A percentile compares a stretch with the other conserved stretches of the same genome.
phyloP scores from a whole-genome alignment of 2,113 vertebrate genomes.

The Petaurus breviceps region DNA sequence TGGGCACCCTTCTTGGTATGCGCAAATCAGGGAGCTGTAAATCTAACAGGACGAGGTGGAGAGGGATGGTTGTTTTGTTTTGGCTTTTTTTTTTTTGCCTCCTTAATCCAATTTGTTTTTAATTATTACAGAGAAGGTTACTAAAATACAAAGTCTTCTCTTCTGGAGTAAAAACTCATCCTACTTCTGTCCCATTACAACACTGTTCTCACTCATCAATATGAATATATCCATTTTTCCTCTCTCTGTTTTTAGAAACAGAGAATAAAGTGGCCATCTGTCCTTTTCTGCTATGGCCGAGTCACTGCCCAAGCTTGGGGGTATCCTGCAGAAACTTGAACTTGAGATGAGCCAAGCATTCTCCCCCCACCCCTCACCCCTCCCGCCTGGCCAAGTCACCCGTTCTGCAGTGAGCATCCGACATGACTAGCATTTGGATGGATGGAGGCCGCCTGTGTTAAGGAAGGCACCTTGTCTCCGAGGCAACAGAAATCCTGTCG shows the following conservation, averaged over 20 bases:
- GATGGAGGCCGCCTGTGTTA: neutral
- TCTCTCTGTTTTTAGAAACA: neutral
- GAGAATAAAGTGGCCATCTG: neutral
- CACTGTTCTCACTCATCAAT: neutral
- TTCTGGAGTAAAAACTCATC: slow-evolving; percentile 23
- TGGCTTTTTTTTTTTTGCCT: neutral
- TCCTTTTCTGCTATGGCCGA: neutral
- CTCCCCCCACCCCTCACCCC: neutral
- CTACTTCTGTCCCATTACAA: slow-evolving; percentile 4
- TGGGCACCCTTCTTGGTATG: neutral
- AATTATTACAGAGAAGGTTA: neutral
- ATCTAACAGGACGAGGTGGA: neutral
- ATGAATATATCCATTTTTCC: neutral
- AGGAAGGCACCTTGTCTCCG: slow-evolving; percentile 62
- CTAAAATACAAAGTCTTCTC: slow-evolving; percentile 5
- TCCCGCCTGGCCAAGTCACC: too few relatives aligned
- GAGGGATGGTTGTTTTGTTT: neutral
- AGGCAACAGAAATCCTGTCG: slow-evolving; percentile 62
- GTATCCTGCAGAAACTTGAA: neutral
- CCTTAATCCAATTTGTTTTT: neutral
- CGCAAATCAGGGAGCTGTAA: slow-evolving; percentile 1
- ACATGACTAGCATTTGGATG: slow-evolving; percentile 17
- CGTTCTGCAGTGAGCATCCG: slow-evolving; percentile 39
- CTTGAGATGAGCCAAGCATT: neutral
- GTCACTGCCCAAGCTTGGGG: neutral